Evolutionary conservation across 2,888 invertebrate species (phyloP), one percentile per base, ranked within the genome.

Genomic region (Anthrax anthrax): DNA sequence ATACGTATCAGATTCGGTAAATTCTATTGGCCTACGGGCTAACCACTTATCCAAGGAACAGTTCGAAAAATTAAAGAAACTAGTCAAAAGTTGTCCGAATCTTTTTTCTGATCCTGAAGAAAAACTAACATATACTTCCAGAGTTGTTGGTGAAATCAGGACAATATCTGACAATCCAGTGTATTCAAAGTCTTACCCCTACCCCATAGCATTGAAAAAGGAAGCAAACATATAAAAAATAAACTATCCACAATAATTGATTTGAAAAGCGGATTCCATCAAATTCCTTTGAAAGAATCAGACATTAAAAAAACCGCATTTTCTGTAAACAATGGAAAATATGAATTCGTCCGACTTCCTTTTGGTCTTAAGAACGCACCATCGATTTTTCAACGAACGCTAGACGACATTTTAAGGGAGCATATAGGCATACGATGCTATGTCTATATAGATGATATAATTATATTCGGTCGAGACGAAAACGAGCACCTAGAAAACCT

Each of bases 381-480:
- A 12, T 43, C 43, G 16, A 43, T 43, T n/a, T 43, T 43, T 13
- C 43, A 43, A 37, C 19, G 43, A 16, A 36, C 36, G 4, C 9
- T 36, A 16, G 36, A 36, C 2, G 36, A 36, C 16, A 36, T 36
- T 17, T 18, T 44, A 12, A 41, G 50, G 29, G 44, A 50, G 14
- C 43, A 50, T 36, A 50, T 47, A n/a, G 48, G 46, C 9, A 42
- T 19, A 14, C 14, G 38, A 29, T 47, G 47, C 17, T 49, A 43
- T 40, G 47, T 49, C 32, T 49, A 49, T 29, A 49, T 49, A 14
- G 49, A 42, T 23, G 49, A 49, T 37, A 46, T 47, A n/a, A 41
- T 44, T 10, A 49, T 49, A 8, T 49, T 49, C 17, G 43, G 47
- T 18, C 41, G 43, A 39, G 27, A 19, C 37, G 47, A 50, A n/a